Percentiles rank a stretch among this genome's conserved stretches.
Evolutionary conservation across 1,140 invertebrate species (phyloP).

Genomic region (Diachasma alloeum): DNA sequence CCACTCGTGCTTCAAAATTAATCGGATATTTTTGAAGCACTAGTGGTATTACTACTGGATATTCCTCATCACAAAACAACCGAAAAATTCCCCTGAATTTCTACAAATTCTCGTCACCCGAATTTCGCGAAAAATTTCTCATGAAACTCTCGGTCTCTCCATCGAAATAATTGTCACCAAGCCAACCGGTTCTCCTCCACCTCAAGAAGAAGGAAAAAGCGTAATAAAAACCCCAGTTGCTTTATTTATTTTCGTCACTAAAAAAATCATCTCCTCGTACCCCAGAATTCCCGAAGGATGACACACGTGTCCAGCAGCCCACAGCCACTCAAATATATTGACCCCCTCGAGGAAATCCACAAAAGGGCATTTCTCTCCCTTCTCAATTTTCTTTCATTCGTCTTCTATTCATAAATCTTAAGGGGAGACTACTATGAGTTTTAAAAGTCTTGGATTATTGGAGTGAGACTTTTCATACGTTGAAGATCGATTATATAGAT

Average conservation of each 20-base stretch:
- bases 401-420: neutral
- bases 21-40: too few species aligned
- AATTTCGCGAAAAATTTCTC: too few species aligned
- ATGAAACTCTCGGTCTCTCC: too few species aligned
- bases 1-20: too few species aligned
- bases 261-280: neutral
- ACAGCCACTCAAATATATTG: neutral
- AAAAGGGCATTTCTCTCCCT: neutral
- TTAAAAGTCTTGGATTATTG: too few species aligned
- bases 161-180: too few species aligned
- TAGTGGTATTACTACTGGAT: too few species aligned
- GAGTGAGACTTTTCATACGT: too few species aligned
- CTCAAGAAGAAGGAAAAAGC: neutral
- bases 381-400: neutral
- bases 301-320: neutral
- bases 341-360: neutral
- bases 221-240: neutral
- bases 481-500: too few species aligned
- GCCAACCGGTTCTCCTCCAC: neutral
- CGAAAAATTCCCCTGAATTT: neutral
- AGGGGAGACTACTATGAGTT: too few species aligned
- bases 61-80: neutral
- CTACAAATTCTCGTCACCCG: neutral
- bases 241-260: neutral
- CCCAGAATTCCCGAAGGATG: too few species aligned